Conservation (phyloP, 2,113 vertebrate species). For the Toxostoma redivivum region DNA sequence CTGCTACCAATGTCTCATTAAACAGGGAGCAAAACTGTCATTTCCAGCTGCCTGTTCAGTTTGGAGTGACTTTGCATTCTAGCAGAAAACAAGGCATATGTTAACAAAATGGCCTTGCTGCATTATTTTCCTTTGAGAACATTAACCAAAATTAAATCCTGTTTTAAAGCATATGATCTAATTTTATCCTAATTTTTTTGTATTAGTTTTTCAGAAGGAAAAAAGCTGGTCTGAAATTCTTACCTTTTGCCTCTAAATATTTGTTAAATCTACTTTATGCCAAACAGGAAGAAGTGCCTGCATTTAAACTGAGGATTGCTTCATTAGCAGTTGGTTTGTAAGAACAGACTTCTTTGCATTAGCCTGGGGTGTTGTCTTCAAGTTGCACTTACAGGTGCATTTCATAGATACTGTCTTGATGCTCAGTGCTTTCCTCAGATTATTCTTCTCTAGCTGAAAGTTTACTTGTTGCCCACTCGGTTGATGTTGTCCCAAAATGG, state of each 20-base stretch:
- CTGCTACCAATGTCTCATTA: not conserved
- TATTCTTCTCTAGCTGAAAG: not conserved
- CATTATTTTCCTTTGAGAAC: not conserved
- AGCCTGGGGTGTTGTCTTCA: not conserved
- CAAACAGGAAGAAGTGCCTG: not conserved
- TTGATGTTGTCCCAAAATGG: not conserved
- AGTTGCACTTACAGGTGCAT: not conserved
- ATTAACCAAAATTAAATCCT: not conserved
- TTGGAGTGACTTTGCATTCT: not conserved
- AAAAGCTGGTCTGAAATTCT: not conserved
- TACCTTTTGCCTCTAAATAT: not conserved
- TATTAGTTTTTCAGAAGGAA: not conserved
- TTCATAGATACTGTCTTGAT: not conserved
- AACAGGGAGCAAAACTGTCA: not conserved
- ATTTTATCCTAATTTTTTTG: not conserved
- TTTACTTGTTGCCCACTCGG: not conserved
- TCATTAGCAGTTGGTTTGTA: not conserved
- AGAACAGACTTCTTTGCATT: not conserved
- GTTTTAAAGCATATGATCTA: not conserved
- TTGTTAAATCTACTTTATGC: not conserved
- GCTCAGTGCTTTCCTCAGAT: not conserved
- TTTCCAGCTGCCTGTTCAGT: slow-evolving; percentile 27
- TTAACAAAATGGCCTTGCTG: not conserved
- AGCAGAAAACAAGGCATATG: not conserved
- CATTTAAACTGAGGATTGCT: not conserved